Base-by-base conservation (phyloP, 2,888 invertebrate species). In the Punctoribates punctum region DNA sequence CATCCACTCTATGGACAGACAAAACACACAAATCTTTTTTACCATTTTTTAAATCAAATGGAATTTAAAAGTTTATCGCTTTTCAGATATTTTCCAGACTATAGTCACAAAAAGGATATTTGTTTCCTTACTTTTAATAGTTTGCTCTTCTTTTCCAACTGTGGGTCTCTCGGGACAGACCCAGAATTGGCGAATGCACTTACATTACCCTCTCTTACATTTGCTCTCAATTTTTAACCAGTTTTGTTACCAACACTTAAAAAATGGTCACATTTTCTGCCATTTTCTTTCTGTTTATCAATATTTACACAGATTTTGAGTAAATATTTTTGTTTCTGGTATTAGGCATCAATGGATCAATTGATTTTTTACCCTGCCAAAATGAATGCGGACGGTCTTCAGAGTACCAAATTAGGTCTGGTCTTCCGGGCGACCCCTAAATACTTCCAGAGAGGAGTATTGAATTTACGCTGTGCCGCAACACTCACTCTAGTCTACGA, bases 401-500 rank as follows among this genome's bases (percentile, higher is more conserved):
- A 51, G 15, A 34, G 65, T 20, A 48, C 70, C n/a, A 42, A 74
- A 62, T 62, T 77, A 27, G 77, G 77, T 23, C 72, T 77, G 25
- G 20, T 20, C 34, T 77, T 77, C 34, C 51, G 34, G 20, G 70
- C 75, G 9, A 75, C 70, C 13, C 48, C 34, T 1, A 73, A 75
- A 13, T 77, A 77, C 46, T 77, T 77, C 42, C 46, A 54, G 60
- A 62, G 74, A 3, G 42, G 57, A 20, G 38, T 54, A 17, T 57
- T 77, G n/a, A 48, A 60, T n/a, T 46, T 77, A 29, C 48, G 67
- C 15, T 77, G 77, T 34, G 46, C 48, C n/a, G 46, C 76, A 57
- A 48, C 73, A 27, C 46, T 77, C 9, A 77, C 46, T 17, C 51
- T 77, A 3, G 42, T 77, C 20, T 77, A 77, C 62, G 60, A 75